These are phyloP conservation scores for Lagocephalus sceleratus DNA, from an alignment of 2,797 vertebrate species.

Conservation along the genomic window DNA sequence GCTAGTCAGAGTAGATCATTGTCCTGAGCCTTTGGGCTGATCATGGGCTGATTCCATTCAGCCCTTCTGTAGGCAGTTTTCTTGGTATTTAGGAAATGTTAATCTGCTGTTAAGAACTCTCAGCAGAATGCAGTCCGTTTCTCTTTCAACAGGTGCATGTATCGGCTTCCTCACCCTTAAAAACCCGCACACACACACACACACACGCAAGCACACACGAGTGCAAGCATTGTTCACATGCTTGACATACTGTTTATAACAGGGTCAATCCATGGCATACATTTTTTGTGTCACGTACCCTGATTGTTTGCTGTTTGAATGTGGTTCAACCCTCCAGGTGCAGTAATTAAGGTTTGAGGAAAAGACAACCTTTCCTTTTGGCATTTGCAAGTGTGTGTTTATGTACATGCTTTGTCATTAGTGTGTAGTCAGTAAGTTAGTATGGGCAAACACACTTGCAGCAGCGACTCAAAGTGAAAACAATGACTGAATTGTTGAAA, in stretches of 20 bases:
- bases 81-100: conserved; percentile 65
- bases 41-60: conserved; percentile 7
- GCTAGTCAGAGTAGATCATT: neutral
- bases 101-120: conserved; percentile 18
- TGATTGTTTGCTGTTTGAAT: too few relatives aligned
- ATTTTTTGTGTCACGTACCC: neutral
- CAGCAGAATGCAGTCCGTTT: conserved; percentile 52
- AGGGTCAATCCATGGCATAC: neutral
- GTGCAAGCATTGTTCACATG: neutral
- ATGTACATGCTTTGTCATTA: neutral
- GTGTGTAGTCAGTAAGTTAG: neutral
- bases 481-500: neutral
- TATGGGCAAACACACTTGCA: neutral
- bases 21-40: conserved; percentile 1
- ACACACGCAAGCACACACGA: neutral
- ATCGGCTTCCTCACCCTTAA: conserved; percentile 3
- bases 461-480: conserved; percentile 5
- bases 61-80: conserved; percentile 26
- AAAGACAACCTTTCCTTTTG: neutral
- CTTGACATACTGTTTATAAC: neutral
- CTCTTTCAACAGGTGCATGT: conserved; percentile 39
- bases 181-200: neutral
- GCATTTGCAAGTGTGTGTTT: neutral
- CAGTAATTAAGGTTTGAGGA: neutral
- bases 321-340: neutral